phyloP scores from a whole-genome alignment of 2,888 invertebrate genomes.

The Parelbella ahira region DNA sequence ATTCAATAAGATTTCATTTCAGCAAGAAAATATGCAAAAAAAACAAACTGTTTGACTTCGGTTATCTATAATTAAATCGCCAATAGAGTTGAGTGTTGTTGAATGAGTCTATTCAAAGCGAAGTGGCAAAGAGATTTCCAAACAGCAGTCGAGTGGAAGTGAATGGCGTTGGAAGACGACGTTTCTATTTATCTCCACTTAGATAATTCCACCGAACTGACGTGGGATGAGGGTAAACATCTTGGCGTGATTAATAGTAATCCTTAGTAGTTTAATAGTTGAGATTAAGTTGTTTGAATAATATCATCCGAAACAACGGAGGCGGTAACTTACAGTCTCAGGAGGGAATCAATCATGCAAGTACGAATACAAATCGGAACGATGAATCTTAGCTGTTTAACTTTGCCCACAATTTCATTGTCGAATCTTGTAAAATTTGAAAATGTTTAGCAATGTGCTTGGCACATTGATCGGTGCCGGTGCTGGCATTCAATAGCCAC shows the following conservation, averaged over 20 bases:
- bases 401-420: too few relatives aligned
- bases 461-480: too few relatives aligned
- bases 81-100: too few relatives aligned
- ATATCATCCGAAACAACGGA: conserved; percentile 14
- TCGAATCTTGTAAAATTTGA: too few relatives aligned
- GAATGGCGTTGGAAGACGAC: conserved; percentile 50
- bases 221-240: conserved; percentile 74
- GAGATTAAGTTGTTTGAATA: conserved; percentile 23
- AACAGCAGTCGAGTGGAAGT: conserved; percentile 44
- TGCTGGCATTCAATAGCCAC: too few relatives aligned
- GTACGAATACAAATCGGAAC: conserved; percentile 8
- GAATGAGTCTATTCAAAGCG: conserved; percentile 13
- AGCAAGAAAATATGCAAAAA: too few relatives aligned
- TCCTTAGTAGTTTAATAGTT: conserved; percentile 71
- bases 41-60: too few relatives aligned
- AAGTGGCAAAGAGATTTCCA: conserved; percentile 44
- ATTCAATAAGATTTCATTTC: too few relatives aligned
- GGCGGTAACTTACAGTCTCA: conserved; percentile 13
- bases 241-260: conserved; percentile 76
- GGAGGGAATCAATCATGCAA: conserved; percentile 15
- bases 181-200: conserved; percentile 67
- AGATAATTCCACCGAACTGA: conserved; percentile 69
- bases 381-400: conserved; percentile 7
- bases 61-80: too few relatives aligned
- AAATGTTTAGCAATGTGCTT: too few relatives aligned